A percentile compares a stretch with the other conserved stretches of the same genome.
These are phyloP conservation scores for Poecilia gillii DNA, from an alignment of 2,797 vertebrate species.

Conservation along the genomic window DNA sequence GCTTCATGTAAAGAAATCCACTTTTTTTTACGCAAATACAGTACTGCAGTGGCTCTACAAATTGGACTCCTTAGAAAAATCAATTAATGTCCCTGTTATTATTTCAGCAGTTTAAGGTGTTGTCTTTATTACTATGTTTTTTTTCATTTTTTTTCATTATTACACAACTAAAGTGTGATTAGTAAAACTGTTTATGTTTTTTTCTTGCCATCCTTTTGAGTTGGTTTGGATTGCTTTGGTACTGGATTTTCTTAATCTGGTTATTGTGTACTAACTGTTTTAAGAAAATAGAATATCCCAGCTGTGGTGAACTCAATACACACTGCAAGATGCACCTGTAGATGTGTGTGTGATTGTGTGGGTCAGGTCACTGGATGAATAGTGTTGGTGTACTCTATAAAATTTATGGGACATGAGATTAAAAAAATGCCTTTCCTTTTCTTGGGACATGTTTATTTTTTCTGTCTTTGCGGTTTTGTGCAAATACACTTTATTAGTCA, in stretches of 20 bases:
- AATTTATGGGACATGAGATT: constrained; percentile 54
- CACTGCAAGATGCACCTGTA: constrained; percentile 16
- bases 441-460: constrained; percentile 60
- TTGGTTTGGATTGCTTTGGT: background rate
- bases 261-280: background rate
- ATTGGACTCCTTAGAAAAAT: constrained; percentile 32
- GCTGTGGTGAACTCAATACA: constrained; percentile 26
- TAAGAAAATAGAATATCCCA: constrained; percentile 30
- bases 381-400: constrained; percentile 30
- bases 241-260: background rate
- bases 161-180: constrained; percentile 11
- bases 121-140: background rate
- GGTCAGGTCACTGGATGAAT: constrained; percentile 11
- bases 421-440: constrained; percentile 47
- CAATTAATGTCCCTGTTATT: constrained; percentile 36
- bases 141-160: background rate
- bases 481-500: constrained; percentile 67
- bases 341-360: constrained; percentile 17
- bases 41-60: constrained; percentile 46
- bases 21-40: constrained; percentile 23
- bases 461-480: constrained; percentile 72
- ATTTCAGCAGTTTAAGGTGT: constrained; percentile 12
- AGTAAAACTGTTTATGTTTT: constrained; percentile 2
- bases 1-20: background rate
- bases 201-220: background rate